Evolutionary conservation across 2,113 vertebrate genomes (phyloP).

Genomic region (Trachemys scripta): DNA sequence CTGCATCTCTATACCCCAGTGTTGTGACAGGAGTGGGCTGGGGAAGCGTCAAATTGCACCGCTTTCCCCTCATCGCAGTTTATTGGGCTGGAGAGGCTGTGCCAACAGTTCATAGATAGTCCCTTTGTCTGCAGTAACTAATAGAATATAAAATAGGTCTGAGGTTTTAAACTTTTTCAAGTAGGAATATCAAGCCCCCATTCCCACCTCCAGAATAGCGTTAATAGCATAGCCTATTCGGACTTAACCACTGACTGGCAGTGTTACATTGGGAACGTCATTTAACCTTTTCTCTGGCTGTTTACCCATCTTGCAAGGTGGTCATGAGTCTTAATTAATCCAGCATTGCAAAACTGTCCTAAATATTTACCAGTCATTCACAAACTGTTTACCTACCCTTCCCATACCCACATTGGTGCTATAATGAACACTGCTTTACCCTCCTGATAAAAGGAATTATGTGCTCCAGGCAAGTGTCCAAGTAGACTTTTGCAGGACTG

Average conservation of each 20-base stretch:
- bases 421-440: not conserved
- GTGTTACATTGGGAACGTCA: not conserved
- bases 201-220: rapidly evolving
- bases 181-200: rapidly evolving
- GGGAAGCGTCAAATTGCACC: not conserved
- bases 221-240: not conserved
- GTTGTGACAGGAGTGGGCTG: not conserved
- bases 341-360: not conserved
- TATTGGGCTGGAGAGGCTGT: not conserved
- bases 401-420: rapidly evolving
- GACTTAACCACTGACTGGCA: not conserved
- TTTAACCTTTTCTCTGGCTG: not conserved
- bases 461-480: not conserved
- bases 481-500: not conserved
- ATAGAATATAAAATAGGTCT: not conserved
- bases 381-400: not conserved
- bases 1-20: rapidly evolving
- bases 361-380: not conserved
- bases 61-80: not conserved
- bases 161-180: not conserved
- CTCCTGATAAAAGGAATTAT: not conserved
- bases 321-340: not conserved
- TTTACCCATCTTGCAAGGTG: rapidly evolving
- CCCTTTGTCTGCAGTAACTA: not conserved
- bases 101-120: not conserved